Conservation (phyloP, 37 sponge, comb jelly and placozoan genomes). For the Aphrocallistes beatrix region DNA sequence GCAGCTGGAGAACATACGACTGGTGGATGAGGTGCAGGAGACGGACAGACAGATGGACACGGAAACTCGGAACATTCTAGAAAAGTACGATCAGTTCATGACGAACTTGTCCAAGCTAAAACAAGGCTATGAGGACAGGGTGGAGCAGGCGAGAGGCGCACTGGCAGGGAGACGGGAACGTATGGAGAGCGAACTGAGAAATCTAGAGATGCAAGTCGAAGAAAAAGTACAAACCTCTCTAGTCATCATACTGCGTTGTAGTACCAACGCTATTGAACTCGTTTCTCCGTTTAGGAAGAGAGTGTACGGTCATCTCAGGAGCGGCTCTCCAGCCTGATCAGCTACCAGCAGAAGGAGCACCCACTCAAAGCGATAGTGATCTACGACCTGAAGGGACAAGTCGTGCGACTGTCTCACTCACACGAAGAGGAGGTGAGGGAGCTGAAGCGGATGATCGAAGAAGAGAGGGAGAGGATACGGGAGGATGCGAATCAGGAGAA, state of each 20-base stretch:
- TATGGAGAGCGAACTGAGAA: not conserved
- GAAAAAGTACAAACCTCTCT: not conserved
- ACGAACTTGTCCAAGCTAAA: not conserved
- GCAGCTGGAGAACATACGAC: not conserved
- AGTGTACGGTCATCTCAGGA: not conserved
- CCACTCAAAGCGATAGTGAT: not conserved
- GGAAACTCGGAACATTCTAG: not conserved
- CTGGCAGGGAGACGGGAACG: not conserved
- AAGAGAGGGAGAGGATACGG: not conserved
- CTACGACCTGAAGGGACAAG: not conserved
- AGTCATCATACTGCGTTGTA: no score
- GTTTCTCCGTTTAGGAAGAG: not conserved
- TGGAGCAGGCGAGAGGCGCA: not conserved
- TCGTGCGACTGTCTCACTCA: not conserved
- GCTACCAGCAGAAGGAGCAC: constrained; percentile 2
- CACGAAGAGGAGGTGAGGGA: not conserved
- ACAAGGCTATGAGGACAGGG: not conserved
- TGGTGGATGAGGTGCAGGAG: not conserved
- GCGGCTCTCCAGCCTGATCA: not conserved
- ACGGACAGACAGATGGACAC: constrained; percentile 14
- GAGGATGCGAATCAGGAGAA: not conserved
- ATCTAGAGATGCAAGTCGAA: not conserved
- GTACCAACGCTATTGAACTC: no score
- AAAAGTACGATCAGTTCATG: not conserved
- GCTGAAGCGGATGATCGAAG: not conserved